A percentile compares a stretch with the other conserved stretches of the same genome.
Evolutionary conservation across 2,113 vertebrate species (phyloP).

Genomic region (Accipiter cooperii): DNA sequence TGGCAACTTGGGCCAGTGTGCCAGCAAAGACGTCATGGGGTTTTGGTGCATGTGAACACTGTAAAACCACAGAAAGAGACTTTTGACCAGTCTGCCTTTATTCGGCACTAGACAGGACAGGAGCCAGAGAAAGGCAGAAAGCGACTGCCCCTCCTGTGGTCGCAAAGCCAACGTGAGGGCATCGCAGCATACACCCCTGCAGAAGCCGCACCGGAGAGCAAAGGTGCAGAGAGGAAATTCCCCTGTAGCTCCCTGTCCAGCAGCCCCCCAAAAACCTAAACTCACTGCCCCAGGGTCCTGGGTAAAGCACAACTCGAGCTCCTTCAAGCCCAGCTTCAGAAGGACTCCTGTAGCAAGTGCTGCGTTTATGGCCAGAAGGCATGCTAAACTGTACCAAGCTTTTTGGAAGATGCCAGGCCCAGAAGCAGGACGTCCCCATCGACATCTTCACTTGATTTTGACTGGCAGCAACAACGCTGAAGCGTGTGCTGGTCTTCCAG

Average conservation of each 20-base stretch:
- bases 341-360: not conserved
- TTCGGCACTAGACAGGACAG: not conserved
- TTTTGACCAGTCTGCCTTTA: not conserved
- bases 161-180: accelerated
- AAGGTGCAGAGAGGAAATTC: not conserved
- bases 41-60: not conserved
- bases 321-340: not conserved
- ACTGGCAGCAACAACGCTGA: not conserved
- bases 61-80: not conserved
- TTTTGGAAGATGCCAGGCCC: not conserved
- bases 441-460: not conserved
- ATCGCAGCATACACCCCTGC: accelerated
- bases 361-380: not conserved
- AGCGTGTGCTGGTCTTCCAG: not conserved
- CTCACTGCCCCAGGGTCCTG: not conserved
- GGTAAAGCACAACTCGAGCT: not conserved
- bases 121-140: not conserved
- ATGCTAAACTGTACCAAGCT: not conserved
- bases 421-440: not conserved
- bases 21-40: not conserved
- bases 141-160: accelerated
- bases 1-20: not conserved
- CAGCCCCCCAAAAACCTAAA: not conserved
- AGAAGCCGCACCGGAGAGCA: accelerated
- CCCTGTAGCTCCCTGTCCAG: not conserved